Base-by-base conservation (phyloP, 2,888 invertebrate species). In the Phortica okadai region DNA sequence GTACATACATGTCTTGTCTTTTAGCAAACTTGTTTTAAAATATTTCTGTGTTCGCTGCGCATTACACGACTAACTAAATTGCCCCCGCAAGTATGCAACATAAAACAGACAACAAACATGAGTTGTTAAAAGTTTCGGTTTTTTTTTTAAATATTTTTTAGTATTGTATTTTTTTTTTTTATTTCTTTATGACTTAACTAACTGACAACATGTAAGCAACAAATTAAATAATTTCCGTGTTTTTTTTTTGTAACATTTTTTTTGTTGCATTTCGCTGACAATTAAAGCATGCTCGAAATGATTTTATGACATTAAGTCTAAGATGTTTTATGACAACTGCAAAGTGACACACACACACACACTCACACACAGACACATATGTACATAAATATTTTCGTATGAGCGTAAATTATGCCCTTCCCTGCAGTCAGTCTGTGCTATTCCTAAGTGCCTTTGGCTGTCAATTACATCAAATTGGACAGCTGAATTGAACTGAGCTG, bases 401-500 rank as follows among this genome's bases (percentile, higher is more conserved):
- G 14, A 6, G 45, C 6, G 45, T 1, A 45, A 10, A 6, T 10
- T 50, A 50, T 50, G 50, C 14, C 14, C 50, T 50, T 50, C 21
- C 62, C 73, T 59, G 50, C 42, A 64, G 45, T 5, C 59, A 16
- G 8, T 59, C 44, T 56, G 44, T 54, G 33, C 50, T 25, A n/a
- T n/a, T 59, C 74, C 77, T 69, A 16, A 41, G n/a, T 54, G 64
- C 67, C 67, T 14, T 82, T 77, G 77, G 78, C 86, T 88, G 85
- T 86, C 88, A 86, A 86, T 85, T 85, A 85, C 85, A 85, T 85
- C 88, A 83, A 80, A 83, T 87, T 85, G 83, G 14, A 67, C 67
- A 42, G 59, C 59, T 59, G n/a, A 59, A 59, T n/a, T 85, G 87
- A 87, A 88, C 59, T 59, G n/a, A 59, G 14, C 59, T 85, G 87